Conservation (phyloP, 2,888 invertebrate species). For the Ferdinandea cuprea region DNA sequence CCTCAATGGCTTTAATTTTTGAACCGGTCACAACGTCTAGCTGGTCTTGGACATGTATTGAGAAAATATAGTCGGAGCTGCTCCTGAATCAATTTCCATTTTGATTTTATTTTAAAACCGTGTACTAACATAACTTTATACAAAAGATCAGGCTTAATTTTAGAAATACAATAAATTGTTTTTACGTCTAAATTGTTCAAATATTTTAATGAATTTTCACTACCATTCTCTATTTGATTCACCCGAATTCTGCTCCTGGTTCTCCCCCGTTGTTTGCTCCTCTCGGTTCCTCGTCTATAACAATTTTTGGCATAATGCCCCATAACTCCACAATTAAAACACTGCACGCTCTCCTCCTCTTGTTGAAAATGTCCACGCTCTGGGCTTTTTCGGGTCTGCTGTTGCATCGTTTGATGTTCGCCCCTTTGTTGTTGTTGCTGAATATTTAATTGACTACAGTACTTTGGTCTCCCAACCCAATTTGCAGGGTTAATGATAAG, state of each 20-base stretch:
- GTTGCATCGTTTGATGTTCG: neutral
- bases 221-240: slow-evolving; percentile 4
- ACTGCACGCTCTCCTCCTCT: neutral
- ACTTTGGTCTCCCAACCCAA: neutral
- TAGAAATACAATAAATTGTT: slow-evolving; percentile 1
- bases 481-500: neutral
- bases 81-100: slow-evolving; percentile 21
- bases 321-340: slow-evolving; percentile 12
- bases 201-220: neutral
- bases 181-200: slow-evolving; percentile 16
- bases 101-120: slow-evolving; percentile 1
- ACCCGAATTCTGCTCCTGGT: neutral
- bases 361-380: neutral
- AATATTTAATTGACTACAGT: neutral
- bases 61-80: slow-evolving; percentile 11
- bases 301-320: slow-evolving; percentile 17
- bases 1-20: neutral
- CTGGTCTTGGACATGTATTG: neutral
- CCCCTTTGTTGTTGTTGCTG: neutral
- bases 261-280: slow-evolving; percentile 5
- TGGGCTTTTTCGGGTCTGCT: neutral
- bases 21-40: neutral
- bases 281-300: too few relatives aligned
- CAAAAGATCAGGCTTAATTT: slow-evolving; percentile 12
- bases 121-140: slow-evolving; percentile 11